phyloP scores from a whole-genome alignment of 2,888 invertebrate species.

The Lasioglossum figueresi region DNA sequence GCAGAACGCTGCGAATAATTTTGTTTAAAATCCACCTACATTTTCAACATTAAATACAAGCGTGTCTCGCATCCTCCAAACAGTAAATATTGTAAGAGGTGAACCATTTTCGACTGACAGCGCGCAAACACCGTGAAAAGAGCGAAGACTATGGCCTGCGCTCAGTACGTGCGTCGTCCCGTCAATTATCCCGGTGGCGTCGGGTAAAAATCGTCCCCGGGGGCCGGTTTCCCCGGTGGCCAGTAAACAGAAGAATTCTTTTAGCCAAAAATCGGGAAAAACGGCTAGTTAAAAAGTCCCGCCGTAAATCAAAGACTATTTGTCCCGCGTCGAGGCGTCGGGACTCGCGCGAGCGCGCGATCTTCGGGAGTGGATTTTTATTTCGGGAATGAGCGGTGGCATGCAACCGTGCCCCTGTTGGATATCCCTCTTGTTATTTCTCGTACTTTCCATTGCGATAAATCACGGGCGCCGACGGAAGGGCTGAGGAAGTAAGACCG shows the following conservation, averaged over 20 bases:
- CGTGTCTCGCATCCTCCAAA: not conserved
- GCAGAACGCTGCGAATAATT: not conserved
- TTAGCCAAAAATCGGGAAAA: not conserved
- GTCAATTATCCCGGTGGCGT: not conserved
- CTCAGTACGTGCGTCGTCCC: not conserved
- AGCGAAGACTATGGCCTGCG: not conserved
- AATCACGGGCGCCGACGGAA: slow-evolving; percentile 81
- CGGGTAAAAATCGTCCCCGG: not conserved
- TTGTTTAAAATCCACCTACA: not conserved
- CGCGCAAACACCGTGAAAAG: not conserved
- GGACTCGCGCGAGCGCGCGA: slow-evolving; percentile 41
- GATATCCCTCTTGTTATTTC: slow-evolving; percentile 80
- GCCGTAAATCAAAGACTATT: slow-evolving; percentile 34
- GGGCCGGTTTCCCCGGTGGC: not conserved
- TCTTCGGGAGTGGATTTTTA: slow-evolving; percentile 67
- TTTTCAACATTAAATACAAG: no score
- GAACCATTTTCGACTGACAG: not conserved
- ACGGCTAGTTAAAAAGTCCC: slow-evolving; percentile 33
- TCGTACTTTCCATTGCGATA: slow-evolving; percentile 83
- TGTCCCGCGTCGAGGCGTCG: slow-evolving; percentile 29
- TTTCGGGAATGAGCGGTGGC: slow-evolving; percentile 69
- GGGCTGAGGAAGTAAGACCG: slow-evolving; percentile 74
- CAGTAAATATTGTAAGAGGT: not conserved
- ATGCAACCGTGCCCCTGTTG: slow-evolving; percentile 63
- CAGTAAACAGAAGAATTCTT: slow-evolving; percentile 1